Base-by-base conservation (phyloP, 1,140 invertebrate species). In the Augochlora pura region DNA sequence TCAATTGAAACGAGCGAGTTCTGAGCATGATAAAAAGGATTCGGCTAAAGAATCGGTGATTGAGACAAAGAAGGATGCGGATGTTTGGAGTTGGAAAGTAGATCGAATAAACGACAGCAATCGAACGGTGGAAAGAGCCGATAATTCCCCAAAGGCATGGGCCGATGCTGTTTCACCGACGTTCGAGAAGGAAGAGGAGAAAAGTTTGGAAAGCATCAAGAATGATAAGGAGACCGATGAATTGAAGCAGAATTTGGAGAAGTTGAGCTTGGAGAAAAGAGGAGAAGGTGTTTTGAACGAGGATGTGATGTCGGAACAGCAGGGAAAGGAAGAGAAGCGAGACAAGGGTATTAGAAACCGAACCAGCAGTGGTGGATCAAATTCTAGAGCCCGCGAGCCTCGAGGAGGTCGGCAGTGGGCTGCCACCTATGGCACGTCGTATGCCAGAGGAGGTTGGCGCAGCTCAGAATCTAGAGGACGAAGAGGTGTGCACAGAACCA, bases 161-260 rank as follows among this genome's bases (percentile, higher is more conserved):
- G 92, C 93, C 0, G 94, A 94, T 80, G 90, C 90, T 7, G 88
- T 93, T 25, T 93, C 94, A 3, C 91, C 92, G 7, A 93, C 90
- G 0, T 93, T 93, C 27, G 93, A 93, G 8, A 93, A 92, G 39
- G 91, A 93, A 27, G 92, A 93, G 0, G 91, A 92, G 18, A 93
- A 92, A 66, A 39, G 25, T 7, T 57, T 87, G 9, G 88, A 91
- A 39, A 23, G 81, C 8, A 83, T 80, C 9, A 92, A 92, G 32
- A 88, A 90, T 27, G 84, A 88, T 2, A 90, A 91, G 9, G 88
- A 90, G 2, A 74, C 84, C 1, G 88, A 68, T 9, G 89, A 92
- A 3, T 32, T 91, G 0, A 93, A 92, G n/a, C 89, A 88, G 23
- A 91, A 81, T 39, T 87, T 90, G 42, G 90, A 92, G 4, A 93